A percentile compares a stretch with the other conserved stretches of the same genome.
phyloP scores from a whole-genome alignment of 2,113 vertebrate genomes.

The Halcyon malimbica region DNA sequence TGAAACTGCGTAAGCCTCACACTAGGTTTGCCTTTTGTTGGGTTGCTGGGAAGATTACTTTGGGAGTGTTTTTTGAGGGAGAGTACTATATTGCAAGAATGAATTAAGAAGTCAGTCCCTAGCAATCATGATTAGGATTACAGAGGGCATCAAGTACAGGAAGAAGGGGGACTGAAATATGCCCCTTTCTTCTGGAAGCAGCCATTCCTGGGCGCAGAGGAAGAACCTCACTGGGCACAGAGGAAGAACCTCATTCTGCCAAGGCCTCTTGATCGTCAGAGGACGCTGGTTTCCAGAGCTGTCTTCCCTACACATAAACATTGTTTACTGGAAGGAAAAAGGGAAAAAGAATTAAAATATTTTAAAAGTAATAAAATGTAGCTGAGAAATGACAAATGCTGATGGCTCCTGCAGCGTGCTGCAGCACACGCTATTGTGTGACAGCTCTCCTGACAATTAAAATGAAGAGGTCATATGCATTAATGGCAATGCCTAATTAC shows the following conservation, averaged over 20 bases:
- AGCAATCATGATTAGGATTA: background rate
- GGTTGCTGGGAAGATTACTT: background rate
- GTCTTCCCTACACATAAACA: background rate
- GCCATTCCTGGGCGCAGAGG: background rate
- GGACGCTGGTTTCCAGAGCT: background rate
- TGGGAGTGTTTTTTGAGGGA: background rate
- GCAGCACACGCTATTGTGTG: background rate
- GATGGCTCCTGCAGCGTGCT: background rate
- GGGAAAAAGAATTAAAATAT: background rate
- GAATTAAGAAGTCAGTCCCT: background rate
- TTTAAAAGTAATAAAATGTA: background rate
- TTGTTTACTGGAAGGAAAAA: background rate
- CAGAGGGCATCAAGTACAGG: background rate
- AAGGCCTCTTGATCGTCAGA: background rate
- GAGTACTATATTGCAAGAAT: background rate
- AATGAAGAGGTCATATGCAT: background rate
- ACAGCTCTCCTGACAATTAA: background rate
- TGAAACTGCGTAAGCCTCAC: background rate
- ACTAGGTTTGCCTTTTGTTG: background rate
- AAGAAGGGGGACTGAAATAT: background rate
- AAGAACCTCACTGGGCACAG: too few species aligned
- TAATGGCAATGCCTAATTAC: background rate
- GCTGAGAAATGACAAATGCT: background rate
- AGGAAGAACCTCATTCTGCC: background rate
- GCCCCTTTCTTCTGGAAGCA: background rate